phyloP scores from a whole-genome alignment of 1,140 invertebrate species.

The Leptinotarsa undecemlineata region DNA sequence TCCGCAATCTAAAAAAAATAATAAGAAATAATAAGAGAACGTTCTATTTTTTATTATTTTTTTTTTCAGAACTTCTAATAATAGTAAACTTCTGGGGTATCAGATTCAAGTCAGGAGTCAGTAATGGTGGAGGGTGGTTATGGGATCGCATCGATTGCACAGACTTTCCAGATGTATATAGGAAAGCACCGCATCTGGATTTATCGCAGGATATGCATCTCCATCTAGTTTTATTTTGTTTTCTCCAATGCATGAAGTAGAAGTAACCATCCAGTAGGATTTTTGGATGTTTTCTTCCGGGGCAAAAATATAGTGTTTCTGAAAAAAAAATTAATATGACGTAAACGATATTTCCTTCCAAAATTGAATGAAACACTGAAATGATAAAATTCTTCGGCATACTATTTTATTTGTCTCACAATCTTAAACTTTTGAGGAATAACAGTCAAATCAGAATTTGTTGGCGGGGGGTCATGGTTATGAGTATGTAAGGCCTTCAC shows the following conservation, averaged over 20 bases:
- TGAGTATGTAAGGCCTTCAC: slow-evolving; percentile 36
- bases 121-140: slow-evolving; percentile 19
- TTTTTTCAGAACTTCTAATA: background rate
- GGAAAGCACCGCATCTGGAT: slow-evolving; percentile 33
- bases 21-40: too few relatives aligned
- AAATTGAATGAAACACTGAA: too few relatives aligned
- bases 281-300: slow-evolving; percentile 37
- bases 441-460: background rate
- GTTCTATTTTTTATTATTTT: too few relatives aligned
- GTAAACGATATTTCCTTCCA: too few relatives aligned
- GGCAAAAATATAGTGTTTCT: slow-evolving; percentile 29
- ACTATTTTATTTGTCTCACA: background rate
- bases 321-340: background rate
- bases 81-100: background rate
- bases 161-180: slow-evolving; percentile 29
- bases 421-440: background rate
- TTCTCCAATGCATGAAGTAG: slow-evolving; percentile 30
- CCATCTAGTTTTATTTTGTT: slow-evolving; percentile 34
- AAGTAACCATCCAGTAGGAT: slow-evolving; percentile 33
- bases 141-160: slow-evolving; percentile 11
- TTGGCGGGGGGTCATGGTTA: slow-evolving; percentile 33
- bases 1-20: too few relatives aligned
- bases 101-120: background rate
- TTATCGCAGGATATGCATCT: slow-evolving; percentile 36
- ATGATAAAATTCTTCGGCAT: too few relatives aligned